phyloP scores from a whole-genome alignment of 92 coral and sea anemone genomes.

The Phymanthus crucifer region DNA sequence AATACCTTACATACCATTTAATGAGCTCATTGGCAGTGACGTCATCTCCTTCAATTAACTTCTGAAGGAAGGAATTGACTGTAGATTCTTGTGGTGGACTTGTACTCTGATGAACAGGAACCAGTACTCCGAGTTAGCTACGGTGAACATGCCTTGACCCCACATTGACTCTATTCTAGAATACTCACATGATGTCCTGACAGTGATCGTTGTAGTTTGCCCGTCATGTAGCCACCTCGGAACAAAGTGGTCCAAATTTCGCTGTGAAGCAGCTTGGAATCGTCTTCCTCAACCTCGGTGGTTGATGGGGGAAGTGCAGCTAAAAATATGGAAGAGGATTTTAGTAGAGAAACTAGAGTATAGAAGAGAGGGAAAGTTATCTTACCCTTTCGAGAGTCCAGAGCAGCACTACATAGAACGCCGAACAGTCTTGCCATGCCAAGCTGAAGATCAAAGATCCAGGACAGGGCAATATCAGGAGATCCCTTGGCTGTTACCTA shows the following conservation, averaged over 20 bases:
- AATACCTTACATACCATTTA: constrained; percentile 32
- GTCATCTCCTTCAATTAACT: constrained; percentile 39
- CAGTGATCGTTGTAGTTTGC: constrained; percentile 93
- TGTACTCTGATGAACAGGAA: constrained; percentile 32
- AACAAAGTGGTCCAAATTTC: constrained; percentile 95
- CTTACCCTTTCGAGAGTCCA: constrained; percentile 86
- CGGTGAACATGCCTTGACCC: neutral
- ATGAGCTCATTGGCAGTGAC: constrained; percentile 49
- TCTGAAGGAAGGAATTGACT: constrained; percentile 66
- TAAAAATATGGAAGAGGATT: neutral
- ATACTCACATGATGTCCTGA: constrained; percentile 90
- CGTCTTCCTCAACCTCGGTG: constrained; percentile 71
- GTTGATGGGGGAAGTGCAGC: constrained; percentile 67
- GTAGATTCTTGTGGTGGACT: constrained; percentile 72
- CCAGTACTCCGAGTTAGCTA: neutral
- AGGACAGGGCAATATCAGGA: constrained; percentile 93
- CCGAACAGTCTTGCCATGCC: constrained; percentile 99
- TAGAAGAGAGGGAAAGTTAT: no score
- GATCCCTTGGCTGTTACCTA: constrained; percentile 97
- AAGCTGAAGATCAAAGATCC: constrained; percentile 97
- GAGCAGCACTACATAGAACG: constrained; percentile 86
- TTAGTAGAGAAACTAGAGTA: neutral
- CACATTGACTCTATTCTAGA: neutral
- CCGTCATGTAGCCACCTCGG: constrained; percentile 96
- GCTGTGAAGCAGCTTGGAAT: constrained; percentile 84